These are phyloP conservation scores for Gouania willdenowi DNA, from an alignment of 2,797 vertebrate species.

Conservation along the genomic window DNA sequence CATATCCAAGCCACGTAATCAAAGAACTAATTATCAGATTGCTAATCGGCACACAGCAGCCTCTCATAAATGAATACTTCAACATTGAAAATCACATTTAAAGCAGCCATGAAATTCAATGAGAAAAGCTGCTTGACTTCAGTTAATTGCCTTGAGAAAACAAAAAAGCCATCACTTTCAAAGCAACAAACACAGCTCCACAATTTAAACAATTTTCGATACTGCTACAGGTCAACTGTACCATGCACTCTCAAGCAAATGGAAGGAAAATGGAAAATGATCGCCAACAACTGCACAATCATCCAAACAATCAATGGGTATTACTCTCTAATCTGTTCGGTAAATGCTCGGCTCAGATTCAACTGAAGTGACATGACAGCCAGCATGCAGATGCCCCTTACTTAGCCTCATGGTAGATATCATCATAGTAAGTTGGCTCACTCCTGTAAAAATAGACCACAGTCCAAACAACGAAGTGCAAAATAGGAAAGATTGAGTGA, in stretches of 20 bases:
- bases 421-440: slow-evolving; percentile 67
- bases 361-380: slow-evolving; percentile 16
- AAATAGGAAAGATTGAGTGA: not conserved
- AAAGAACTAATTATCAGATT: slow-evolving; percentile 45
- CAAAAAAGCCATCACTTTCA: not conserved
- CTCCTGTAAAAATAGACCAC: slow-evolving; percentile 61
- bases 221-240: slow-evolving; percentile 1
- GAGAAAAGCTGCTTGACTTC: slow-evolving; percentile 3
- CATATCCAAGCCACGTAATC: slow-evolving; percentile 22
- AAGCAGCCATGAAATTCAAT: slow-evolving; percentile 19
- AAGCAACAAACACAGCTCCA: slow-evolving; percentile 8
- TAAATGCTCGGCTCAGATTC: slow-evolving; percentile 6
- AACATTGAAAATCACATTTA: slow-evolving; percentile 29
- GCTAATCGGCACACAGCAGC: slow-evolving; percentile 32
- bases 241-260: slow-evolving; percentile 21
- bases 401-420: slow-evolving; percentile 69
- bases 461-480: slow-evolving; percentile 21
- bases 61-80: slow-evolving; percentile 34
- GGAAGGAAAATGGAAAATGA: slow-evolving; percentile 11
- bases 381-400: slow-evolving; percentile 67
- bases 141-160: not conserved
- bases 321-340: slow-evolving; percentile 1
- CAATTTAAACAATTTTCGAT: slow-evolving; percentile 3
- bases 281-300: slow-evolving; percentile 22
- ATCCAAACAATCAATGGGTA: too few species aligned